Evolutionary conservation across 1,140 invertebrate genomes (phyloP).

Genomic region (Bathynomus jamesi): DNA sequence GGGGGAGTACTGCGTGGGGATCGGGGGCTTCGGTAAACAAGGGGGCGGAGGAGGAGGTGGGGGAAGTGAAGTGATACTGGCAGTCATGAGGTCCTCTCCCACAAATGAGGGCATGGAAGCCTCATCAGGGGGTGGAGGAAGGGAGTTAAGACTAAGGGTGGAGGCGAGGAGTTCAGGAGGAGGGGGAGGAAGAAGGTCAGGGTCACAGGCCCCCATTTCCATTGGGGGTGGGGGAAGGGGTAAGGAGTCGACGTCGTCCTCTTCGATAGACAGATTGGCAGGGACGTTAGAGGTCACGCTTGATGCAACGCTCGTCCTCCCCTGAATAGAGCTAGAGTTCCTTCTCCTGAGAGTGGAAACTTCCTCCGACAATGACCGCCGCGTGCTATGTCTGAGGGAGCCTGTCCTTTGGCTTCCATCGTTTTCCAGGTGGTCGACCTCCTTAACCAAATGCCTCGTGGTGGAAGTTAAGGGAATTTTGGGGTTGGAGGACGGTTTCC

Average conservation of each 20-base stretch:
- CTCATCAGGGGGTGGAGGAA: slow-evolving; percentile 42
- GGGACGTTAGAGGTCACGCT: slow-evolving; percentile 1
- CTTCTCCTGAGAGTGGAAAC: slow-evolving; percentile 48
- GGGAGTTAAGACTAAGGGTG: slow-evolving; percentile 41
- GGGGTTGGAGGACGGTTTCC: slow-evolving; percentile 67
- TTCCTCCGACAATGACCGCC: slow-evolving; percentile 42
- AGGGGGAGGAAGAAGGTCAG: slow-evolving; percentile 46
- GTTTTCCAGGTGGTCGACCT: slow-evolving; percentile 57
- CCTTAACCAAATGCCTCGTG: slow-evolving; percentile 69
- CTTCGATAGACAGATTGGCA: slow-evolving; percentile 7
- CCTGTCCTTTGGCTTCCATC: slow-evolving; percentile 30
- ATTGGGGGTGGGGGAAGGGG: slow-evolving; percentile 42
- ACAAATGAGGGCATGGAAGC: slow-evolving; percentile 37
- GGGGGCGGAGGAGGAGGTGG: slow-evolving; percentile 39
- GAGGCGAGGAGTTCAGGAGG: slow-evolving; percentile 37
- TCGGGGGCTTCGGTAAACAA: slow-evolving; percentile 20
- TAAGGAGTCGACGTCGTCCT: slow-evolving; percentile 37
- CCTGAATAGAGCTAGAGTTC: slow-evolving; percentile 18
- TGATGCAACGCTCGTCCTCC: slow-evolving; percentile 1
- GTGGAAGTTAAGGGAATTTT: slow-evolving; percentile 76
- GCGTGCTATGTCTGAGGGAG: slow-evolving; percentile 37
- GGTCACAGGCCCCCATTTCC: slow-evolving; percentile 35
- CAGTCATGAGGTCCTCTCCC: slow-evolving; percentile 37
- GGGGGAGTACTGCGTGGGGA: slow-evolving; percentile 28
- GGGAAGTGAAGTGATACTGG: slow-evolving; percentile 39